Evolutionary conservation across 64 coral and sea anemone species (phyloP), one percentile per base, ranked within the genome.

Genomic region (Stylophora pistillata): DNA sequence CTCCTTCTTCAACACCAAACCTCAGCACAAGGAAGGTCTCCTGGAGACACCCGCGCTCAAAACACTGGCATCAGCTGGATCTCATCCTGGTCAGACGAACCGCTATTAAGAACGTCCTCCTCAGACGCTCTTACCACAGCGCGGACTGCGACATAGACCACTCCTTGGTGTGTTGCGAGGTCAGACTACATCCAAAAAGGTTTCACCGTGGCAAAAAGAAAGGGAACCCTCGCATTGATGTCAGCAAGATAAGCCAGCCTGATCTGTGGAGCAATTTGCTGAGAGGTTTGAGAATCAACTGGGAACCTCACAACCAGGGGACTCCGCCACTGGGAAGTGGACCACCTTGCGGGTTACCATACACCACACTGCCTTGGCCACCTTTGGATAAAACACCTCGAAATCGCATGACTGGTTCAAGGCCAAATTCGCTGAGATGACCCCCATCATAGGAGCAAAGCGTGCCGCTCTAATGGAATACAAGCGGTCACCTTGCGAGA

Each of bases 121-220:
- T 33, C 23, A 92, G 72, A 52, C 79, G 82, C 41, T 55, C 82
- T 14, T 92, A 78, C 52, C 73, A 86, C 27, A 78, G 74, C 37
- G 90, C 82, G 18, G 90, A 86, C 82, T 86, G 82, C 27, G 82
- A 86, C 74, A 86, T 82, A 53, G 88, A 90, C 88, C 88, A 90
- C 82, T 86, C 82, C 16, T 56, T 78, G 61, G 73, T 92, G 10
- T 76, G 81, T 31, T 78, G 72, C 73, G 86, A 86, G 90, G 74
- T 92, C 58, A 80, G 59, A 74, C 62, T 86, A 10, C 55, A 78
- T 53, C 59, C 26, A 9, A 85, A 77, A 21, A 86, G 25, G 30
- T 71, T 92, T 56, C 58, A 91, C 56, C 25, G 79, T 34, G 32
- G 68, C n/a, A 13, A 65, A 32, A 32, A 85, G 11, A 25, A 58